Conservation (phyloP, 2,113 vertebrate genomes). For the Eurystomus gularis region DNA sequence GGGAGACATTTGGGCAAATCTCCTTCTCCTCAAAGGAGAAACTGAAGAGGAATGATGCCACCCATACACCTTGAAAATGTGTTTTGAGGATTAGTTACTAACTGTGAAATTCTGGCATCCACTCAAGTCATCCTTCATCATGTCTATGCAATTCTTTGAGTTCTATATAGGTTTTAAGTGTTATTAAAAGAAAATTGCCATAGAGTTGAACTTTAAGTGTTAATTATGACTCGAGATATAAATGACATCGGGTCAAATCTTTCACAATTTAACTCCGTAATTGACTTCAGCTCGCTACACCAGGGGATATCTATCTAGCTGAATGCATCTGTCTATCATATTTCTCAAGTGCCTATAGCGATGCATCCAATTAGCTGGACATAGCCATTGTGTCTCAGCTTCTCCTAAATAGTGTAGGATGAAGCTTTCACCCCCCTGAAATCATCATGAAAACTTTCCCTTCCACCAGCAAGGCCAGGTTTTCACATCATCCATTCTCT, state of each 20-base stretch:
- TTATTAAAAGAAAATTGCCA: conserved; percentile 50
- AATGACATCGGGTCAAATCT: conserved; percentile 53
- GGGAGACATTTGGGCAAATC: not conserved
- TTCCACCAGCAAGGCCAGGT: not conserved
- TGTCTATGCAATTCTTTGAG: conserved; percentile 22
- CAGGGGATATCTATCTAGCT: conserved; percentile 10
- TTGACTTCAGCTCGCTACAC: conserved; percentile 22
- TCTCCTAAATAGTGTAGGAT: not conserved
- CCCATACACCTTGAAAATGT: not conserved
- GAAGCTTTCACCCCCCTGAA: not conserved
- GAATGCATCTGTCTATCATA: conserved; percentile 21
- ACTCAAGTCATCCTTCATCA: conserved; percentile 34
- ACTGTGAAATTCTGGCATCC: not conserved
- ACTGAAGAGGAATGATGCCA: not conserved
- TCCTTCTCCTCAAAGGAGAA: not conserved
- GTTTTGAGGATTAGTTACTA: conserved; percentile 32
- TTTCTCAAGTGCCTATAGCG: conserved; percentile 18
- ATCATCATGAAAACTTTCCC: not conserved
- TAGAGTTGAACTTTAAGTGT: conserved; percentile 47
- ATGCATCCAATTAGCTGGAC: not conserved
- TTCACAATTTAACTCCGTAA: conserved; percentile 41
- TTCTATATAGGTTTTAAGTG: conserved; percentile 16
- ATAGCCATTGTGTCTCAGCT: not conserved
- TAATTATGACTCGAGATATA: conserved; percentile 46
- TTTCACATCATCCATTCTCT: not conserved